Conservation (phyloP, 2,888 invertebrate species). For the Thymelicus lineola region DNA sequence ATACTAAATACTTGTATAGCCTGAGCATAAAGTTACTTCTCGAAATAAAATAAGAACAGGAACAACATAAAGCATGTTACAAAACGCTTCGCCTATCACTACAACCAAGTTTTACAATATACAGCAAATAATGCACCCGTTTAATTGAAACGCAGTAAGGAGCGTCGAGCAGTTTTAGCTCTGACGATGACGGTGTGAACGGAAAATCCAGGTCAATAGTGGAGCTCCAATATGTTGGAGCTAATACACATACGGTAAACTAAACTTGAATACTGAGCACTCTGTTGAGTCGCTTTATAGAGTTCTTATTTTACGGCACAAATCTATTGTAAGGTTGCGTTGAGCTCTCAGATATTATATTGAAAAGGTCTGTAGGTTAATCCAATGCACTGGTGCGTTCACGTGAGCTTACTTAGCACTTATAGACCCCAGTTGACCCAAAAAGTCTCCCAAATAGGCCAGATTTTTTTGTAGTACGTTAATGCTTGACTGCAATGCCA, state of each 20-base stretch:
- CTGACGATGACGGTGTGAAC: conserved; percentile 31
- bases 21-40: too few relatives aligned
- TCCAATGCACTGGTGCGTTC: too few relatives aligned
- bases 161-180: conserved; percentile 44
- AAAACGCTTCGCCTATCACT: conserved; percentile 13
- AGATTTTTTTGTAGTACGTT: too few relatives aligned
- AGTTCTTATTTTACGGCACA: background rate
- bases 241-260: conserved; percentile 12
- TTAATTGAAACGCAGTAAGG: conserved; percentile 55
- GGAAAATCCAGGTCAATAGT: conserved; percentile 41
- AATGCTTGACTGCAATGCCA: too few relatives aligned
- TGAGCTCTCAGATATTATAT: too few relatives aligned
- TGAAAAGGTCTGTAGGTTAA: too few relatives aligned
- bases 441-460: too few relatives aligned
- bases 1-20: too few relatives aligned
- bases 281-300: background rate
- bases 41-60: background rate
- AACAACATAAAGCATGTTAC: background rate
- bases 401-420: too few relatives aligned
- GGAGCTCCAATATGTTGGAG: background rate
- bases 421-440: too few relatives aligned
- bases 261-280: background rate
- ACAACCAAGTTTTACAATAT: conserved; percentile 11
- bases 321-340: background rate
- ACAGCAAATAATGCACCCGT: conserved; percentile 46